Base-by-base conservation (phyloP, 2,797 vertebrate genomes). In the Crypturellus tataupa region DNA sequence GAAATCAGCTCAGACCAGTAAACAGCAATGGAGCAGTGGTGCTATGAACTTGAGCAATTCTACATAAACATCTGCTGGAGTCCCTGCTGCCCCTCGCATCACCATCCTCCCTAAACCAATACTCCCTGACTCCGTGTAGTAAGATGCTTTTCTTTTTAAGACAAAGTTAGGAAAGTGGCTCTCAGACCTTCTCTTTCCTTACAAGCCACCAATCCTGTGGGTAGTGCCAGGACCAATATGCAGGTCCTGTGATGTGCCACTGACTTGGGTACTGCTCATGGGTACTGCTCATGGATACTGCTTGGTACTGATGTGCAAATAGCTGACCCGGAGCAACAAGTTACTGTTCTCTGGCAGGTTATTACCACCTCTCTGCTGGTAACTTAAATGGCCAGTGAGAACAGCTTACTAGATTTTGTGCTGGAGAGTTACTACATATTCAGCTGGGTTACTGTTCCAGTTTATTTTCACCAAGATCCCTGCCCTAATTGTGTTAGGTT, bases 271-370 rank as follows among this genome's bases (percentile, higher is more conserved):
- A 18, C 44, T 68, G n/a, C 44, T 35, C 17, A 49, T 49, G 47
- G 47, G 24, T 49, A 24, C 47, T 49, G n/a, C 44, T 35, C 17
- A 49, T 49, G 47, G 47, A 49, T 49, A 24, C 47, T 49, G 47
- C 21, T 24, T 49, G 47, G 12, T 24, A 12, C 11, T 7, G 21
- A 49, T 49, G 67, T 67, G 85, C 60, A 81, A 88, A 91, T 24
- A 94, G 85, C 80, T 2, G 3, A 55, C 0, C 0, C 56, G 46
- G 70, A 47, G 39, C 83, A 18, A 16, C 46, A n/a, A 77, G 94
- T 95, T 86, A 96, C 91, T 71, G 83, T 90, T 55, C 80, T 86
- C 90, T 59, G 51, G 94, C 6, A 86, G 95, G 58, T 33, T 86
- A 73, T 94, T 88, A 81, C 51, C 80, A 44, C 80, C 59, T 69